These are phyloP conservation scores for Smutsia gigantea DNA, from an alignment of 2,797 vertebrate genomes.

Conservation along the genomic window DNA sequence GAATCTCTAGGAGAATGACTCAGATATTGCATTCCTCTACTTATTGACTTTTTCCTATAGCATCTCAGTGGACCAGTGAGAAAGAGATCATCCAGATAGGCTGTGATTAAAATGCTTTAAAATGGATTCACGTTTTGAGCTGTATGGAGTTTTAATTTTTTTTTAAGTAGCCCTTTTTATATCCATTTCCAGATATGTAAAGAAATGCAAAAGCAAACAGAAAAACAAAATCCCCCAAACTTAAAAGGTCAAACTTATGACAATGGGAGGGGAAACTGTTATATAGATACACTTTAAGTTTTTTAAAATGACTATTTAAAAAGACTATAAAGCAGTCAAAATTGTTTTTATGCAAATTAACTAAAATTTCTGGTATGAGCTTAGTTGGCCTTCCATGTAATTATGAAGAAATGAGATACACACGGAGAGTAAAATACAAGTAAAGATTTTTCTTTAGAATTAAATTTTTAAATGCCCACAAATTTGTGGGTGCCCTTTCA, in stretches of 20 bases:
- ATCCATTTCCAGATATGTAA: not conserved
- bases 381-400: not conserved
- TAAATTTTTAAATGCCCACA: not conserved
- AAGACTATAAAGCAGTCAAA: not conserved
- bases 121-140: conserved; percentile 12
- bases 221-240: not conserved
- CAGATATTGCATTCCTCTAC: not conserved
- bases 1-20: not conserved
- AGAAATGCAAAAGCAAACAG: not conserved
- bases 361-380: not conserved
- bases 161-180: not conserved
- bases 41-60: not conserved
- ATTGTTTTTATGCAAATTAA: not conserved
- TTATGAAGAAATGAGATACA: not conserved
- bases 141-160: not conserved
- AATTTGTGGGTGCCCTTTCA: not conserved
- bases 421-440: not conserved
- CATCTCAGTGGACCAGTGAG: not conserved
- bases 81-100: not conserved
- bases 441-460: not conserved
- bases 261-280: not conserved
- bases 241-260: not conserved
- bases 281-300: not conserved
- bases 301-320: not conserved
- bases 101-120: not conserved